Conservation (phyloP, 2,888 invertebrate genomes). For the Drosophila fulvimacula region DNA sequence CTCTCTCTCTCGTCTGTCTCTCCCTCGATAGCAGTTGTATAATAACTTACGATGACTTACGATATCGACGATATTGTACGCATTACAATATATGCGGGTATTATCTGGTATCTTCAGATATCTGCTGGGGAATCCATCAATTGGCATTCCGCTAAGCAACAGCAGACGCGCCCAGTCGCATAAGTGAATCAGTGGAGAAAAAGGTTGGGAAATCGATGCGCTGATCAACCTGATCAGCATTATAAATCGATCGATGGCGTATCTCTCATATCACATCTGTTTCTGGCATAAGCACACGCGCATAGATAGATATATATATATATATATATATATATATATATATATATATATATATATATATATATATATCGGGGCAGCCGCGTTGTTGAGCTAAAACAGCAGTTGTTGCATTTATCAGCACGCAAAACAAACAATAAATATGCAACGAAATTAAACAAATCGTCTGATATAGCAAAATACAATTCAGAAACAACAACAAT, state of each 20-base stretch:
- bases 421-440: constrained; percentile 35
- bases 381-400: constrained; percentile 31
- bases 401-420: constrained; percentile 38
- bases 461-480: not conserved
- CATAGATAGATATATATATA: not conserved
- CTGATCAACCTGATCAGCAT: constrained; percentile 30
- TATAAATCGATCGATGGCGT: constrained; percentile 47
- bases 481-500: not conserved
- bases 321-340: not conserved
- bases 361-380: constrained; percentile 4
- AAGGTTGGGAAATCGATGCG: not conserved
- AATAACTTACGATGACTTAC: not conserved
- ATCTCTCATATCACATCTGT: constrained; percentile 26
- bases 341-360: not conserved
- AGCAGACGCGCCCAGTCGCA: constrained; percentile 19
- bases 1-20: not conserved
- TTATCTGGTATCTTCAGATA: constrained; percentile 19
- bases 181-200: not conserved
- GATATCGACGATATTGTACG: not conserved
- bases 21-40: not conserved
- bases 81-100: constrained; percentile 4
- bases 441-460: constrained; percentile 36
- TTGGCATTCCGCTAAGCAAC: constrained; percentile 20
- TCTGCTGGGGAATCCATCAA: constrained; percentile 12
- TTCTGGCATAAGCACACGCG: constrained; percentile 1